phyloP scores from a whole-genome alignment of 2,113 vertebrate species.

The Panthera uncia region DNA sequence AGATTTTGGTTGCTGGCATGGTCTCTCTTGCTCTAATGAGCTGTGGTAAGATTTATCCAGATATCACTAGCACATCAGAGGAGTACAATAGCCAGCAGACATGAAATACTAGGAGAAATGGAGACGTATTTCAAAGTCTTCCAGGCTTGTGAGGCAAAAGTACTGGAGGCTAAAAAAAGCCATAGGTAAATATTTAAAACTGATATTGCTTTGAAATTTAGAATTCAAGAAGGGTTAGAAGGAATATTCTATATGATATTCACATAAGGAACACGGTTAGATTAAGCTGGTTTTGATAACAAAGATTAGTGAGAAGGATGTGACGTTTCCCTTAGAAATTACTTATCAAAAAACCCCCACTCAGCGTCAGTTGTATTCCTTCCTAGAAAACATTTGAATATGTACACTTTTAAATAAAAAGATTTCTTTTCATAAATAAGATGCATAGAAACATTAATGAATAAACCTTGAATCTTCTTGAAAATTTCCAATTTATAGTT shows the following conservation, averaged over 20 bases:
- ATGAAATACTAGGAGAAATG: background rate
- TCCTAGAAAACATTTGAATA: background rate
- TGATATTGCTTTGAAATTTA: background rate
- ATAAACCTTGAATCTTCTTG: background rate
- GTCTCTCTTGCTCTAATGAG: background rate
- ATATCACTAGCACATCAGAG: background rate
- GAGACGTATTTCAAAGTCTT: background rate
- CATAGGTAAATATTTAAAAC: slow-evolving; percentile 1
- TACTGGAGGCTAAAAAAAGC: background rate
- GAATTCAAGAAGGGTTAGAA: background rate
- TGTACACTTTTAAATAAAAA: background rate
- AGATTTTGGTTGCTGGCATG: background rate
- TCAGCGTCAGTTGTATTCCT: background rate
- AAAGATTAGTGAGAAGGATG: background rate
- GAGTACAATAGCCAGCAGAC: background rate
- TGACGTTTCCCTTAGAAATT: slow-evolving; percentile 4
- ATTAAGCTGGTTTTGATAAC: background rate
- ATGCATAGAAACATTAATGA: background rate
- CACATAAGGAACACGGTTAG: background rate
- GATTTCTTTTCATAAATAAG: background rate
- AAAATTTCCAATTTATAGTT: background rate
- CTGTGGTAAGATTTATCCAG: background rate
- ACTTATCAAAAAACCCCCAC: background rate
- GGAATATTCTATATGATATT: background rate
- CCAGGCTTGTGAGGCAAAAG: background rate